Base-by-base conservation (phyloP, 2,113 vertebrate species). In the Turnix velox region DNA sequence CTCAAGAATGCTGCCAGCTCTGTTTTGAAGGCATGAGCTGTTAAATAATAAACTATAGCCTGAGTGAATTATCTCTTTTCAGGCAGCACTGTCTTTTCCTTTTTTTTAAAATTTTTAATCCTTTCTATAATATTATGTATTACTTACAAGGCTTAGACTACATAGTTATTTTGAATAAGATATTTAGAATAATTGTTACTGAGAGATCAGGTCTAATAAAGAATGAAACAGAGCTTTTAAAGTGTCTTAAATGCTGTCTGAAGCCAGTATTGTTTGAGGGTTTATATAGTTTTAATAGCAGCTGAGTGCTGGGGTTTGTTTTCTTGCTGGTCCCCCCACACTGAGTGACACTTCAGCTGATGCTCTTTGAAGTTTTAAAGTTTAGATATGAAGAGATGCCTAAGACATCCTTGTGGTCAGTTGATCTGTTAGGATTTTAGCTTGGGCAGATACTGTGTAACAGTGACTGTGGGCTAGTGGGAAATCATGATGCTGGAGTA, bases 1-100 rank as follows among this genome's bases (percentile, higher is more conserved):
- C 75, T 69, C 35, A 73, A 30, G 73, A 74, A 39, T 49, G 42
- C 42, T 88, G 40, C 48, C 37, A 80, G 37, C 18, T 96, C 63
- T 59, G 13, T 62, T 94, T 86, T 74, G 48, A 66, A 77, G 30
- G 27, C 63, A 78, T 3, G 39, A 76, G 10, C 37, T 86, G 46
- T 46, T 91, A 77, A 51, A 43, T 48, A 81, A n/a, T 72, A 74
- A 66, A 33, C 39, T 76, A 14, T 6, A 87, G 16, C 42, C 73
- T 69, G 35, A 24, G 18, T 15, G 19, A 76, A 9, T 79, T 90
- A n/a, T 71, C 28, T 79, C 27, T 72, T 92, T 84, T 8, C 46
- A 7, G 7, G 20, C 59, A 71, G 49, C 30, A 28, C 23, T 39
- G 39, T n/a, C 39, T 61, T 37, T 57, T 57, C 7, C 10, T 48